These are phyloP conservation scores for Trissonchulus sp. DNA, from an alignment of 2,888 invertebrate genomes.

Conservation along the genomic window DNA sequence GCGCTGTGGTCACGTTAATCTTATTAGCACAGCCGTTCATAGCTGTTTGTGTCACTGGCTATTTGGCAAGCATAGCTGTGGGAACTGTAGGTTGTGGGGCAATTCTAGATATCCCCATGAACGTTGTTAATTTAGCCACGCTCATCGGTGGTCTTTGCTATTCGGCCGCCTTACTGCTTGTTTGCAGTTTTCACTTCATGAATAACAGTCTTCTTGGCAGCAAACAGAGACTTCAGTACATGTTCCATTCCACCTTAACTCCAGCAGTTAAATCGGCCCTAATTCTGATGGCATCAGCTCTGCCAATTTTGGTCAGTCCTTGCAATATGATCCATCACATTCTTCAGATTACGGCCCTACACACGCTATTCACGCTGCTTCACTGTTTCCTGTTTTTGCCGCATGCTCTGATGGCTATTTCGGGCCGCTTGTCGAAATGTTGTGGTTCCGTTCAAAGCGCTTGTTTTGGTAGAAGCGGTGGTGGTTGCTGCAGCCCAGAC, in stretches of 20 bases:
- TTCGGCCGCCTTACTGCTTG: conserved; percentile 41
- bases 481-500: conserved; percentile 38
- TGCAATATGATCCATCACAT: not conserved
- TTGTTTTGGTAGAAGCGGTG: not conserved
- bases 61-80: conserved; percentile 34
- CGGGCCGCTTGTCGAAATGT: not conserved
- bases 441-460: not conserved
- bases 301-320: not conserved
- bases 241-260: not conserved
- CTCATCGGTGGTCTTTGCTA: conserved; percentile 11
- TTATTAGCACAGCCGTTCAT: conserved; percentile 42
- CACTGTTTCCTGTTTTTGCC: conserved; percentile 34
- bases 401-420: not conserved
- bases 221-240: not conserved
- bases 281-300: not conserved
- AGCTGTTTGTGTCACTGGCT: not conserved
- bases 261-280: not conserved
- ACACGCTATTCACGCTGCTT: conserved; percentile 30
- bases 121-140: conserved; percentile 44
- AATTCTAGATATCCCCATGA: conserved; percentile 44
- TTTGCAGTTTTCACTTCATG: conserved; percentile 46
- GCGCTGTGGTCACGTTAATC: conserved; percentile 38
- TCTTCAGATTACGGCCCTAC: not conserved
- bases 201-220: conserved; percentile 39
- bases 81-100: conserved; percentile 42